phyloP scores from a whole-genome alignment of 2,113 vertebrate species.

The Typhlomys cinereus region DNA sequence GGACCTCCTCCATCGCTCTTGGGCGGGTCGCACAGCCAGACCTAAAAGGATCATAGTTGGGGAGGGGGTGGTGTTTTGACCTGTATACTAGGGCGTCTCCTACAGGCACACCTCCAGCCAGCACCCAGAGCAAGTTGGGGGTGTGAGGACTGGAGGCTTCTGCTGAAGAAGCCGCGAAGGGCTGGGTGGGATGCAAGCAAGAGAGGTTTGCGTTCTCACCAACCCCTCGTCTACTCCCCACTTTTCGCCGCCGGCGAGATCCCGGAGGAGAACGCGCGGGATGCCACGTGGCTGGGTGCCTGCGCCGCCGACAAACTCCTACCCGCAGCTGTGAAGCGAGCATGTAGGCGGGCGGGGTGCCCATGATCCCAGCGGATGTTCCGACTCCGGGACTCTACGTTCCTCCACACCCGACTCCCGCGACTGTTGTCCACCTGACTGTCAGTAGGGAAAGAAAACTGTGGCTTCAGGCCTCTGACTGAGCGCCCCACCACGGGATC shows the following conservation, averaged over 20 bases:
- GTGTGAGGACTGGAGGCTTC: neutral
- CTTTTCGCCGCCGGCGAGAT: neutral
- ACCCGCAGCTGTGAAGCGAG: neutral
- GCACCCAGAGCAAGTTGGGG: neutral
- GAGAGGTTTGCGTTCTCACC: neutral
- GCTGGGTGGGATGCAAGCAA: too few relatives aligned
- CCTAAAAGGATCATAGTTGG: neutral
- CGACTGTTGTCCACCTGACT: neutral
- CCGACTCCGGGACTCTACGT: neutral
- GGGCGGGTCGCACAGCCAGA: neutral
- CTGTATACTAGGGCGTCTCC: neutral
- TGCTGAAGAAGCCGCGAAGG: neutral
- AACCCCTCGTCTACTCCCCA: neutral
- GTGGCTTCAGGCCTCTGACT: neutral
- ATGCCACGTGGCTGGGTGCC: constrained; percentile 32
- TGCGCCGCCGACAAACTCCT: neutral
- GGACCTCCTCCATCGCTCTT: neutral
- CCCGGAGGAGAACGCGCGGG: neutral
- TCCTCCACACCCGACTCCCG: neutral
- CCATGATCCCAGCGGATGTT: neutral
- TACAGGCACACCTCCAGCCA: neutral
- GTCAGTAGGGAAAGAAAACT: neutral
- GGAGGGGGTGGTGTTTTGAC: constrained; percentile 2
- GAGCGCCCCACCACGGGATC: neutral
- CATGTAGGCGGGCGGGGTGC: neutral